Conservation (phyloP, 2,113 vertebrate genomes). For the Gavialis gangeticus region DNA sequence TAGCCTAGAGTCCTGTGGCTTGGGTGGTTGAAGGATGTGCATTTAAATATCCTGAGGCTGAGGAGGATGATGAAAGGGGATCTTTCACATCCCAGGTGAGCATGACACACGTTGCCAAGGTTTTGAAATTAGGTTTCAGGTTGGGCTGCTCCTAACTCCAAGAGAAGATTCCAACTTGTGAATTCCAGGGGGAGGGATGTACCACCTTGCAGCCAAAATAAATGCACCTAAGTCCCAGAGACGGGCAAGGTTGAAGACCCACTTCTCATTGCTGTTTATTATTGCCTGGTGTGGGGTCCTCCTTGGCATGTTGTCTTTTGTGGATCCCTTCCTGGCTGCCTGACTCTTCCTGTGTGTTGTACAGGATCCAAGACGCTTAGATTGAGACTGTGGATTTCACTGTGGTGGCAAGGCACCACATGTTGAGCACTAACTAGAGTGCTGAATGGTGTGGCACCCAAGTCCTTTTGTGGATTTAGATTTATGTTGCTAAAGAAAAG, state of each 20-base stretch:
- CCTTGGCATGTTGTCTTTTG: neutral
- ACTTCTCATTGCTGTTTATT: neutral
- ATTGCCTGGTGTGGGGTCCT: neutral
- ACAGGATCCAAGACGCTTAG: neutral
- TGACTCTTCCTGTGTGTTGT: neutral
- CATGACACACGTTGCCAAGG: too few relatives aligned
- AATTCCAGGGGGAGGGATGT: neutral
- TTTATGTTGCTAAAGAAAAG: too few relatives aligned
- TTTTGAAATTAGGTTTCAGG: too few relatives aligned
- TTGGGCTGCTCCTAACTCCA: neutral
- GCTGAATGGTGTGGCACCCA: neutral
- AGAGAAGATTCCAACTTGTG: neutral
- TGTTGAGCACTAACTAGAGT: neutral
- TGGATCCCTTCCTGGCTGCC: too few relatives aligned
- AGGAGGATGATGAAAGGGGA: neutral
- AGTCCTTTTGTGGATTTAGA: too few relatives aligned
- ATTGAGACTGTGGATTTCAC: neutral
- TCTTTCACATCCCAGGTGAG: neutral
- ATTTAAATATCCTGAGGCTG: neutral
- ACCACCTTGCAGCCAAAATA: neutral
- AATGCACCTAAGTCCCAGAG: neutral
- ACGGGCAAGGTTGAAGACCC: rapidly evolving
- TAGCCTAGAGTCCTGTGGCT: too few relatives aligned
- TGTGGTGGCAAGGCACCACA: neutral
- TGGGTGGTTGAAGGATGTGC: neutral